Evolutionary conservation across 2,797 vertebrate species (phyloP).

Genomic region (Alosa sapidissima): DNA sequence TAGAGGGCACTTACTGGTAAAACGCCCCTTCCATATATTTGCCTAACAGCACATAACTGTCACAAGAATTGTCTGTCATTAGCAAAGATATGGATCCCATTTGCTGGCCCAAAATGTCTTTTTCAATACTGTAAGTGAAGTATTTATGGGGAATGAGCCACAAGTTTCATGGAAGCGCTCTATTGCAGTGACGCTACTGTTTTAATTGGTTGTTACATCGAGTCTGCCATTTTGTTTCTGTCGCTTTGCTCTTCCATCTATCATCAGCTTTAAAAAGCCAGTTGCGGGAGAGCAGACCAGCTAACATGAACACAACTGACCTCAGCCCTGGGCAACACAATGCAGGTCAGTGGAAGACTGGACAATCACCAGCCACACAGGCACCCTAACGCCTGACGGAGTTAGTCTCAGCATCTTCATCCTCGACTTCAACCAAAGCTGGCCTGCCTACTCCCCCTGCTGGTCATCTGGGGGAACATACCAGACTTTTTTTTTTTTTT

Average conservation of each 20-base stretch:
- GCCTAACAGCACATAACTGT: conserved; percentile 76
- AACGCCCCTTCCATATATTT: conserved; percentile 69
- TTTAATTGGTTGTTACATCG: conserved; percentile 12
- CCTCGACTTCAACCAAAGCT: neutral
- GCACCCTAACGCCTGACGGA: neutral
- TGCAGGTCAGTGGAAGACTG: neutral
- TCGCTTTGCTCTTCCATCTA: neutral
- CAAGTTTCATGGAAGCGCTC: conserved; percentile 35
- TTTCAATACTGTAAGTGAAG: conserved; percentile 48
- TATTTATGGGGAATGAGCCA: conserved; percentile 60
- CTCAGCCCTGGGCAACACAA: neutral
- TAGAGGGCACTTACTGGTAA: conserved; percentile 74
- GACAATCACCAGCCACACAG: neutral
- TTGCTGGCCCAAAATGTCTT: conserved; percentile 68
- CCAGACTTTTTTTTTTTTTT: no score
- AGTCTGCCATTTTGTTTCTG: conserved; percentile 13
- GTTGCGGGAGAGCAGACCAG: neutral
- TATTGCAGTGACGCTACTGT: neutral
- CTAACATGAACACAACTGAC: neutral
- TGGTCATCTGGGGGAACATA: neutral
- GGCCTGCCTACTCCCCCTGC: conserved; percentile 35
- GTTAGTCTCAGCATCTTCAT: neutral
- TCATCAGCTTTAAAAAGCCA: neutral
- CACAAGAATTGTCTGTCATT: conserved; percentile 73
- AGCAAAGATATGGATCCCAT: conserved; percentile 68